Base-by-base conservation (phyloP, 2,113 vertebrate genomes). In the Tretioscincus oriximinensis region DNA sequence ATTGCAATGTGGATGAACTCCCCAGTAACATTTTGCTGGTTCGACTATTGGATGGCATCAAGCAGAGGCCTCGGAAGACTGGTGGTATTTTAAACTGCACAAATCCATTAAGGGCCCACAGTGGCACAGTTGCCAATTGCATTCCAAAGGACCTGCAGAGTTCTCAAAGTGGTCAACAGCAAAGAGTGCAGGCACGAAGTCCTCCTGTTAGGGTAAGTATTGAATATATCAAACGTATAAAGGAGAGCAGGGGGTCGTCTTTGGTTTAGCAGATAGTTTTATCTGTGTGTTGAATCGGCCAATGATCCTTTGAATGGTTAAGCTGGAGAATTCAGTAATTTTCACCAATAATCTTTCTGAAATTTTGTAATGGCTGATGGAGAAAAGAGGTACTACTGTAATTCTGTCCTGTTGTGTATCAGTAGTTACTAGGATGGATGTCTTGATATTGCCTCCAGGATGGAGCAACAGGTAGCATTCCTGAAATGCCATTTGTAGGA, bases 11-110 rank as follows among this genome's bases (percentile, higher is more conserved):
- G 24, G 98, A 99, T 0, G 97, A 99, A 70, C 97, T 99, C 66
- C 98, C 98, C 54, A 99, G 97, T 94, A 99, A 99, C 85, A 99
- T 99, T 91, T 94, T 99, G 64, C 97, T 99, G 5, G 98, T 99
- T 75, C 95, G 98, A 80, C 96, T 99, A 66, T 93, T 99, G 91
- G 98, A 99, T 61, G 98, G 98, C 86, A 99, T 99, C 95, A 99
- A 98, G 89, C 98, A 99, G 92, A 96, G 97, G 85, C 98, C 98
- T 65, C 94, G 97, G 41, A 96, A 97, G 77, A 90, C 95, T 0
- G 89, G 86, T 11, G 93, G 94, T 63, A 95, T 95, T 64, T 87
- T 88, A 67, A 84, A 88, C 9, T 83, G 94, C 16, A 92, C 93
- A 54, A 96, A 93, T 81, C 94, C 89, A 72, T 84, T 84, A 87